phyloP scores from a whole-genome alignment of 2,113 vertebrate genomes.

The Acanthisitta chloris region DNA sequence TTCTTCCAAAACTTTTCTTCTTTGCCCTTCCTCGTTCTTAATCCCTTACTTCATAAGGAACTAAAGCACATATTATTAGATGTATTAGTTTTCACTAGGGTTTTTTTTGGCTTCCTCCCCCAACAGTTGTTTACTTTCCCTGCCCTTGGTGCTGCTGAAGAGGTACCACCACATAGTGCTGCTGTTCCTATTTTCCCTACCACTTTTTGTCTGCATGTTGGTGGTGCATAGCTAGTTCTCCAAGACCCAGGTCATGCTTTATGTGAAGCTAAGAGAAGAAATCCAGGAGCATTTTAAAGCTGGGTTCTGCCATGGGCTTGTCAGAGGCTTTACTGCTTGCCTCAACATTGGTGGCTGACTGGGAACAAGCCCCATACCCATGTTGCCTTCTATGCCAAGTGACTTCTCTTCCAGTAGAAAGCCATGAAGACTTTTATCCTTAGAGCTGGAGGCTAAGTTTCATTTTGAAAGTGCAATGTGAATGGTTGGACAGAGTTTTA shows the following conservation, averaged over 20 bases:
- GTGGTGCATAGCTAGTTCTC: not conserved
- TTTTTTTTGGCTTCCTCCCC: not conserved
- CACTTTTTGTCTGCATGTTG: not conserved
- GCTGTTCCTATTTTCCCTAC: not conserved
- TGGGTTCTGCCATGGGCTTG: not conserved
- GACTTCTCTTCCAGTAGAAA: not conserved
- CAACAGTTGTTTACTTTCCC: not conserved
- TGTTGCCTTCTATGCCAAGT: not conserved
- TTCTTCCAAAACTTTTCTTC: not conserved
- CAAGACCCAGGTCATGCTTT: not conserved
- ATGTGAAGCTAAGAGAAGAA: not conserved
- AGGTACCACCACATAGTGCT: not conserved
- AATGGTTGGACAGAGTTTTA: not conserved
- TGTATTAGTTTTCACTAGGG: accelerated
- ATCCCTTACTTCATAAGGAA: not conserved
- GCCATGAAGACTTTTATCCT: not conserved
- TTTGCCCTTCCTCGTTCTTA: not conserved
- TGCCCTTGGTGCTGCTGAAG: accelerated
- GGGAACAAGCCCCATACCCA: not conserved
- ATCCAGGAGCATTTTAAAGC: not conserved
- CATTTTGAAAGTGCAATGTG: not conserved
- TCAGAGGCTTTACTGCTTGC: not conserved
- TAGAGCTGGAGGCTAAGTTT: not conserved
- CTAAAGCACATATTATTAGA: not conserved
- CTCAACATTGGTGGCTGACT: not conserved